Conservation (phyloP, 2,888 invertebrate genomes). For the Tipula unca region DNA sequence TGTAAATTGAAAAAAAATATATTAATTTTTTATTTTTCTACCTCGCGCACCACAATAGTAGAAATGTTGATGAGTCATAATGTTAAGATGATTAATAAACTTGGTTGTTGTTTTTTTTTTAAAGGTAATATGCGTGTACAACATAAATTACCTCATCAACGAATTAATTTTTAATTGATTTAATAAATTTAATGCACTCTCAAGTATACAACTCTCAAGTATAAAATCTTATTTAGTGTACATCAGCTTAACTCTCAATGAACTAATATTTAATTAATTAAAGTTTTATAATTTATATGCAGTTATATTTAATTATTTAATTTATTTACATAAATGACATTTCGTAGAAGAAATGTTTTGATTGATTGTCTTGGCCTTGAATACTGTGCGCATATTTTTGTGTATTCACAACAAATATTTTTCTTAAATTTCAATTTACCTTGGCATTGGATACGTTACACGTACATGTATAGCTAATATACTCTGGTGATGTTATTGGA, state of each 20-base stretch:
- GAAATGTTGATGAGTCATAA: background rate
- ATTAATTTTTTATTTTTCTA: background rate
- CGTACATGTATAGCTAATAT: too few relatives aligned
- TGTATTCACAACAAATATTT: background rate
- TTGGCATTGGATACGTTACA: background rate
- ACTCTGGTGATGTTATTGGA: background rate
- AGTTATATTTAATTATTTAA: background rate
- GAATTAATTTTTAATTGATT: background rate
- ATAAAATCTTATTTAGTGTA: background rate
- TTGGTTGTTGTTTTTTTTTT: background rate
- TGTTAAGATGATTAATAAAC: background rate
- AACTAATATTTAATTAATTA: background rate
- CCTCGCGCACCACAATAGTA: background rate
- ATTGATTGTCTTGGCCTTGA: background rate
- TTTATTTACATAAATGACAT: background rate
- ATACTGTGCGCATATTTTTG: background rate
- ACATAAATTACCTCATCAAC: background rate
- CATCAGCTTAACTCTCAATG: too few relatives aligned
- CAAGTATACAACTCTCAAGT: too few relatives aligned
- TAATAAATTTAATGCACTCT: background rate
- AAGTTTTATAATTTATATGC: background rate
- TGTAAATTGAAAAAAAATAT: background rate
- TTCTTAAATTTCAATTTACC: background rate
- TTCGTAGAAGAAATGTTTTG: background rate
- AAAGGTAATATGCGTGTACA: background rate